Conservation (phyloP, 2,888 invertebrate species). For the Monochamus alternatus region DNA sequence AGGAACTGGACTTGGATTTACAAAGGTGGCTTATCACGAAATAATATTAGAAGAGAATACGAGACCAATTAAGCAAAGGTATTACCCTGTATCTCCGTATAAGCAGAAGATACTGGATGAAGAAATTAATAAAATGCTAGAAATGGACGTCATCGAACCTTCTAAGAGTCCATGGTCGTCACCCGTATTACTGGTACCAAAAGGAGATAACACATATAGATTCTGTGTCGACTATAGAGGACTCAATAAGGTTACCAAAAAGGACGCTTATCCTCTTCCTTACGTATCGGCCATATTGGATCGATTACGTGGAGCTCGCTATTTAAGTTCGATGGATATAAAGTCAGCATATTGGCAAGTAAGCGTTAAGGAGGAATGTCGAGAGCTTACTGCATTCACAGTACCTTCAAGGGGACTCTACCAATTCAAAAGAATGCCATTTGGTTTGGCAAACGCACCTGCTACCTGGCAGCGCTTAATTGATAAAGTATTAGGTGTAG, state of each 20-base stretch:
- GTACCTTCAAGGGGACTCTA: slow-evolving; percentile 22
- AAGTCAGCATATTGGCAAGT: slow-evolving; percentile 38
- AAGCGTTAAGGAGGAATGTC: slow-evolving; percentile 9
- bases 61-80: slow-evolving; percentile 27
- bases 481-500: slow-evolving; percentile 37
- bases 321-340: slow-evolving; percentile 35
- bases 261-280: slow-evolving; percentile 37
- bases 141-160: slow-evolving; percentile 34
- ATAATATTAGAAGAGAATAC: background rate
- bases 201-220: slow-evolving; percentile 30
- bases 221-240: slow-evolving; percentile 37
- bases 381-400: slow-evolving; percentile 37
- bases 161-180: slow-evolving; percentile 39
- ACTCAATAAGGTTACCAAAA: slow-evolving; percentile 28
- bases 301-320: slow-evolving; percentile 28
- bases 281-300: slow-evolving; percentile 40
- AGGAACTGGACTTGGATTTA: slow-evolving; percentile 17
- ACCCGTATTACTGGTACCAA: slow-evolving; percentile 34
- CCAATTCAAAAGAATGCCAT: slow-evolving; percentile 43
- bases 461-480: slow-evolving; percentile 39
- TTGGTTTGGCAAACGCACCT: slow-evolving; percentile 31
- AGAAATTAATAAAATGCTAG: slow-evolving; percentile 22
- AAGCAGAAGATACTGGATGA: slow-evolving; percentile 32
- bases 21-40: background rate
- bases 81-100: slow-evolving; percentile 25